phyloP scores from a whole-genome alignment of 2,888 invertebrate genomes.

The Dolomedes plantarius region DNA sequence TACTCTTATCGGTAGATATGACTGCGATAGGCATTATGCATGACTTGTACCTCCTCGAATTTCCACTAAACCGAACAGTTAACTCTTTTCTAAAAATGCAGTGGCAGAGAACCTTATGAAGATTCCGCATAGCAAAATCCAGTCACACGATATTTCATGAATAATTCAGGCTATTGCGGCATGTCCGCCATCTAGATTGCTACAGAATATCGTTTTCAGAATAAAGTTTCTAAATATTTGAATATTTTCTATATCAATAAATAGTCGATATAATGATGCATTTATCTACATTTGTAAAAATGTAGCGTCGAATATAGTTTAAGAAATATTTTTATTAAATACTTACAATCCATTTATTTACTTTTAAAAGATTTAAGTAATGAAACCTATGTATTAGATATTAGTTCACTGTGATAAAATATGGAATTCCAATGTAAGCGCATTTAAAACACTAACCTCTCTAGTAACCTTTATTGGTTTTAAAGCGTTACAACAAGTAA shows the following conservation, averaged over 20 bases:
- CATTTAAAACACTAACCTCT: too few species aligned
- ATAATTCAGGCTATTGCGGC: background rate
- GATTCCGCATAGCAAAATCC: background rate
- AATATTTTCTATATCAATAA: background rate
- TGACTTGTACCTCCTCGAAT: background rate
- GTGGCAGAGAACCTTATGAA: background rate
- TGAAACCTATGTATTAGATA: background rate
- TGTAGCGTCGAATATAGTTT: background rate
- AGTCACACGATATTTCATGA: background rate
- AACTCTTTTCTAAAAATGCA: background rate
- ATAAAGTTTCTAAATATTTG: background rate
- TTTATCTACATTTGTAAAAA: background rate
- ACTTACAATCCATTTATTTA: background rate
- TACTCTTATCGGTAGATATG: constrained; percentile 44
- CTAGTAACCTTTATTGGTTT: too few species aligned
- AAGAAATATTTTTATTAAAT: background rate
- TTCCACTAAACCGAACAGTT: background rate
- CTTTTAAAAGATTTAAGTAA: background rate
- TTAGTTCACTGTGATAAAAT: background rate
- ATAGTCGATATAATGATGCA: background rate
- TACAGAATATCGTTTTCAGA: background rate
- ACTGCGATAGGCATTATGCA: constrained; percentile 15
- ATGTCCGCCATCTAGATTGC: background rate
- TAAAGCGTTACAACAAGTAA: too few species aligned
- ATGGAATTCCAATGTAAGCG: too few species aligned